Evolutionary conservation across 1,140 invertebrate species (phyloP), one percentile per base, ranked within the genome.

Genomic region (Metopolophium dirhodum): DNA sequence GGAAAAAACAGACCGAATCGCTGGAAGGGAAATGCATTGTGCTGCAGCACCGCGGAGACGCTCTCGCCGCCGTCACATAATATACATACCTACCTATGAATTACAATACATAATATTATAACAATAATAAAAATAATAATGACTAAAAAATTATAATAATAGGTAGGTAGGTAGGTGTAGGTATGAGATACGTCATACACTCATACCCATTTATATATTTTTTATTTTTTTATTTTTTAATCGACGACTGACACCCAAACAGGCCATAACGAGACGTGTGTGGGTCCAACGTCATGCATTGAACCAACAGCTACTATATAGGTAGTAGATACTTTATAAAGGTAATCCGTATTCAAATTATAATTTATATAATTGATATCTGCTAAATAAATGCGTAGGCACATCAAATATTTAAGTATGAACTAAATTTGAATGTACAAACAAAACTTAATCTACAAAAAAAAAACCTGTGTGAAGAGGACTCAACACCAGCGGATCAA

Each of bases 21-120:
- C 23, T 86, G 85, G 85, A 47, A 83, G 85, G 85, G 85, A 86
- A 86, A 47, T 77, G 61, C 61, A n/a, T 77, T 77, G 61, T 77
- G 14, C 30, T n/a, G 61, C 61, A n/a, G 30, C 61, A 30, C 61
- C 61, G 26, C 8, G 26, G 26, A 77, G 30, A n/a, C 61, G 11
- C 30, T 77, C 14, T 6, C 14, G 14, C 30, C 14, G n/a, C 30
- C 61, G 26, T 61, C 57, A 61, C 30, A 30, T 18, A 9, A 61
- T 77, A n/a, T n/a, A 23, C 51, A 51, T 51, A 51, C 49, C 49
- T 51, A 41, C 41, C 41, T 41, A 41, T 41, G 2, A 41, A 41
- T 47, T 47, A 51, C 18, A 61, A 61, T 61, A 61, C 57, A 61
- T 30, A 61, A 61, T 30, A 14, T 30, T 61, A 30, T 20, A 54